phyloP scores from a whole-genome alignment of 2,113 vertebrate species.

The Platycercus adscitus region DNA sequence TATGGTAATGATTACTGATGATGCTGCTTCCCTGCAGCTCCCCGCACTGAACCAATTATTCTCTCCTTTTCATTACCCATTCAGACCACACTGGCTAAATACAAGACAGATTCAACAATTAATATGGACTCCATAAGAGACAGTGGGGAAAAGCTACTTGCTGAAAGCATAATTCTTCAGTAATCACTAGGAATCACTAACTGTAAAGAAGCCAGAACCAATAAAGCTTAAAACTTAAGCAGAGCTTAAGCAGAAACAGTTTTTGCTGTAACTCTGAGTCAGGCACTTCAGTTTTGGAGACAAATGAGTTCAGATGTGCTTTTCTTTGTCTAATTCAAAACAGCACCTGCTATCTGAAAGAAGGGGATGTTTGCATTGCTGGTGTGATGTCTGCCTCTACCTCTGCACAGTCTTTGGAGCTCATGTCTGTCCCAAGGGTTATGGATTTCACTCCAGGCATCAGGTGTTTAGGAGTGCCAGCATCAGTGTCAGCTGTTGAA shows the following conservation, averaged over 20 bases:
- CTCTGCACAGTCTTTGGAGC: not conserved
- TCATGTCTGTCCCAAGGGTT: not conserved
- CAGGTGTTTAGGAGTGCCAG: not conserved
- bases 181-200: not conserved
- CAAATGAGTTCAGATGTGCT: not conserved
- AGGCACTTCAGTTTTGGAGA: not conserved
- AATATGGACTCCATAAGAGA: not conserved
- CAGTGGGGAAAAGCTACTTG: not conserved
- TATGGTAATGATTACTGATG: not conserved
- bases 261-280: not conserved
- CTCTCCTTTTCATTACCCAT: not conserved
- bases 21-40: not conserved
- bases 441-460: not conserved
- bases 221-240: not conserved
- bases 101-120: not conserved
- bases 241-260: not conserved
- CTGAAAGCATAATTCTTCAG: conserved; percentile 9
- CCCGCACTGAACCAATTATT: not conserved
- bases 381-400: not conserved
- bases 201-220: not conserved
- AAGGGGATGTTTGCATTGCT: not conserved
- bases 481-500: not conserved
- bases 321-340: not conserved
- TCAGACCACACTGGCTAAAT: not conserved
- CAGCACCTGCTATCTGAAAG: not conserved